Percentiles rank a stretch among this genome's conserved stretches.
Evolutionary conservation across 1,140 invertebrate species (phyloP).

Genomic region (Prorops nasuta): DNA sequence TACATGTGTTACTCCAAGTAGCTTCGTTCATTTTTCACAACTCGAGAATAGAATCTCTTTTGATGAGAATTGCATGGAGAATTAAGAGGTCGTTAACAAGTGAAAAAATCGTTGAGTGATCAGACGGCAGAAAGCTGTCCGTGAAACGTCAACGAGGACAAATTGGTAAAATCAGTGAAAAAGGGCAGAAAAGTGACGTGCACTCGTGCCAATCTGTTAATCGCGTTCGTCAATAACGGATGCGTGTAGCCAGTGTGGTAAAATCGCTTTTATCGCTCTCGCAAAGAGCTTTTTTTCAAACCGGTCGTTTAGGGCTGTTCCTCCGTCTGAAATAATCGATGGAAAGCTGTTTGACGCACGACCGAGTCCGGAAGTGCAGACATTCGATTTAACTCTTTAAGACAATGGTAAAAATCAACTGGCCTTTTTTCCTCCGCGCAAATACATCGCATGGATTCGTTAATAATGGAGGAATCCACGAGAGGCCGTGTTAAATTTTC

Average conservation of each 20-base stretch:
- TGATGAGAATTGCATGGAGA: not conserved
- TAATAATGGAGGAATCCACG: too few relatives aligned
- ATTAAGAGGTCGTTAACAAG: not conserved
- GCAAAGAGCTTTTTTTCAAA: not conserved
- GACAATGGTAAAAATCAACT: not conserved
- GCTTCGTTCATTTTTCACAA: not conserved
- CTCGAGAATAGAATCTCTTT: not conserved
- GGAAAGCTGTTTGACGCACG: not conserved
- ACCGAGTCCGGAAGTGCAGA: not conserved
- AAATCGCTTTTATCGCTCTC: not conserved
- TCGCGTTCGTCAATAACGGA: not conserved
- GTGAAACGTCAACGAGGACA: too few relatives aligned
- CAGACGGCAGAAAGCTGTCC: not conserved
- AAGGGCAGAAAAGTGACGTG: not conserved
- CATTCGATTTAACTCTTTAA: not conserved
- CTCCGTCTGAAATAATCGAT: not conserved
- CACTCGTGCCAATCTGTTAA: not conserved
- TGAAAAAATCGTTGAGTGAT: not conserved
- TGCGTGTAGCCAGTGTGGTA: not conserved
- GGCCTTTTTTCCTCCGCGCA: not conserved
- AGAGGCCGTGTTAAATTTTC: too few relatives aligned
- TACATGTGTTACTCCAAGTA: too few relatives aligned
- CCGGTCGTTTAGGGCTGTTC: not conserved
- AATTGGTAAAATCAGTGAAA: not conserved
- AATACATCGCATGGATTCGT: not conserved